These are phyloP conservation scores for Ennomos erosarius DNA, from an alignment of 2,888 invertebrate genomes.

Conservation along the genomic window DNA sequence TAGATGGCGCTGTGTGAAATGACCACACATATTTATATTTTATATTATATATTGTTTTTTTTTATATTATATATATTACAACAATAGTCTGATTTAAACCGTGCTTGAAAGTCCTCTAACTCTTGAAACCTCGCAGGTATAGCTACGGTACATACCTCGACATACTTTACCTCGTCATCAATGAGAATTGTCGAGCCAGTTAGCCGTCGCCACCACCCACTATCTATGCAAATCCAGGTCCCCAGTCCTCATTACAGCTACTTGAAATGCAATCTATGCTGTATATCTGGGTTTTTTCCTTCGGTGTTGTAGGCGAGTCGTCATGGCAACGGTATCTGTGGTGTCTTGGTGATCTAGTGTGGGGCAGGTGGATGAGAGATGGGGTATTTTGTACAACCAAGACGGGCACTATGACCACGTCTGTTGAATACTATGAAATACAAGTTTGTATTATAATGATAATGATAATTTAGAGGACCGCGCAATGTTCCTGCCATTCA, in stretches of 20 bases:
- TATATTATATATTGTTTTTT: too few relatives aligned
- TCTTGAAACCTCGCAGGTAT: not conserved
- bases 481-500: too few relatives aligned
- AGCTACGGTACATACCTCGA: too few relatives aligned
- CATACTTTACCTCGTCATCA: not conserved
- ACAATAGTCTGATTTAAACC: not conserved
- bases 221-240: slow-evolving; percentile 79
- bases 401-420: too few relatives aligned
- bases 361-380: slow-evolving; percentile 13
- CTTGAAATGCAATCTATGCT: slow-evolving; percentile 83
- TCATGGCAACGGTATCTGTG: slow-evolving; percentile 61
- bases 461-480: too few relatives aligned
- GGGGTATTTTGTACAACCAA: slow-evolving; percentile 8
- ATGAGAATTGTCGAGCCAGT: slow-evolving; percentile 9
- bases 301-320: slow-evolving; percentile 70
- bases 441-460: too few relatives aligned
- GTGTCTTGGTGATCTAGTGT: slow-evolving; percentile 42
- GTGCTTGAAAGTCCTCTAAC: not conserved
- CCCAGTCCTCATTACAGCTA: slow-evolving; percentile 71
- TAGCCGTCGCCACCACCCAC: slow-evolving; percentile 29
- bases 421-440: too few relatives aligned
- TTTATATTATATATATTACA: too few relatives aligned
- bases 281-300: slow-evolving; percentile 77
- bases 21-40: too few relatives aligned
- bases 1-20: too few relatives aligned